These are phyloP conservation scores for Theristicus caerulescens DNA, from an alignment of 2,113 vertebrate species.

Conservation along the genomic window DNA sequence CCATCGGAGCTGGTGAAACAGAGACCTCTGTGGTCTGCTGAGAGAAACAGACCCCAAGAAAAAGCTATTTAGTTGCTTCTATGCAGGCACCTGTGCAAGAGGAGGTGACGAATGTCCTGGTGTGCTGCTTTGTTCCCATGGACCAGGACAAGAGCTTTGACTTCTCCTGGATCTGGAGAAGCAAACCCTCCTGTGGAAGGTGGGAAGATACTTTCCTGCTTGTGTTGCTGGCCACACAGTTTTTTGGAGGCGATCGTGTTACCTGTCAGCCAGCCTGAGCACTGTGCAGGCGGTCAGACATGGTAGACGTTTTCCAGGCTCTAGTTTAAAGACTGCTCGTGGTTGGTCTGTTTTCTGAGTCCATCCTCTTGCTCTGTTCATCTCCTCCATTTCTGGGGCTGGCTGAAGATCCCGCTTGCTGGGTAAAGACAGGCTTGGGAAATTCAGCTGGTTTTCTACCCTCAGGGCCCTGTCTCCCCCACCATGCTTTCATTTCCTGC, in stretches of 20 bases:
- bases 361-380: neutral
- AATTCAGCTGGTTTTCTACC: neutral
- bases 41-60: neutral
- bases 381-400: neutral
- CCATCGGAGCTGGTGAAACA: neutral
- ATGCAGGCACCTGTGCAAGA: neutral
- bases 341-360: neutral
- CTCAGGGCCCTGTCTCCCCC: neutral
- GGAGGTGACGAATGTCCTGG: neutral
- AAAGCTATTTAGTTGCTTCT: neutral
- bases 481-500: neutral
- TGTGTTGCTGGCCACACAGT: neutral
- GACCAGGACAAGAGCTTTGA: neutral
- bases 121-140: neutral
- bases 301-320: neutral
- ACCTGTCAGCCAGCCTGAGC: neutral
- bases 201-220: neutral
- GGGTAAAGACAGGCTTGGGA: neutral
- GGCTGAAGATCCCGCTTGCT: neutral
- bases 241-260: neutral
- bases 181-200: neutral
- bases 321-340: accelerated
- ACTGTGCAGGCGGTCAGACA: neutral
- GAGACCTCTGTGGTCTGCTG: neutral
- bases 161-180: neutral